These are phyloP conservation scores for Cydia strobilella DNA, from an alignment of 1,140 invertebrate genomes.

Conservation along the genomic window DNA sequence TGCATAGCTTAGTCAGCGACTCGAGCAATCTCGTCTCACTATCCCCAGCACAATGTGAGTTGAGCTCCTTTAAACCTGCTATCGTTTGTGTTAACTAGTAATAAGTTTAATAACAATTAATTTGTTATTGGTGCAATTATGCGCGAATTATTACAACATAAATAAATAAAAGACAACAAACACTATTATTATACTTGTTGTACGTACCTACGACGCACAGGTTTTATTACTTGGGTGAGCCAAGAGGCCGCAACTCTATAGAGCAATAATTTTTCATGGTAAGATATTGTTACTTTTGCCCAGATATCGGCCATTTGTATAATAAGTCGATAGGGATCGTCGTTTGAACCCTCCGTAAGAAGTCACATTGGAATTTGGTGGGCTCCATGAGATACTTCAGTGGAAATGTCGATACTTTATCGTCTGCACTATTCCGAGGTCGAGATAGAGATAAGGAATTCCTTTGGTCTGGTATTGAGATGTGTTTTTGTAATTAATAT, in stretches of 20 bases:
- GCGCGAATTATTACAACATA: neutral
- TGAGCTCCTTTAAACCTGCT: too few species aligned
- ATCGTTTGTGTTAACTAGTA: too few species aligned
- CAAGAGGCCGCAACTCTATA: slow-evolving; percentile 51
- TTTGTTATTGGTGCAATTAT: neutral
- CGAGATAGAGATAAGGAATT: slow-evolving; percentile 31
- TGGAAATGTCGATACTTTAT: slow-evolving; percentile 33
- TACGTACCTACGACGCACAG: slow-evolving; percentile 39
- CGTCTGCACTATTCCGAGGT: slow-evolving; percentile 30
- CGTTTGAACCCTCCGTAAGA: slow-evolving; percentile 51
- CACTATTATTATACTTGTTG: neutral
- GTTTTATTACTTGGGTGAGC: slow-evolving; percentile 53
- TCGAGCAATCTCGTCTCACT: too few species aligned
- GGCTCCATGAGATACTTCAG: slow-evolving; percentile 32
- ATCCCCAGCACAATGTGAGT: too few species aligned
- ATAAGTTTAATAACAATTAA: neutral
- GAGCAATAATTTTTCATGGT: slow-evolving; percentile 59
- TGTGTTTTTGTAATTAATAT: neutral
- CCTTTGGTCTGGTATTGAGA: slow-evolving; percentile 8
- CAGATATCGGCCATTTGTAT: slow-evolving; percentile 66
- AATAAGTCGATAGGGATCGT: slow-evolving; percentile 65
- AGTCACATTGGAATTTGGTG: slow-evolving; percentile 54
- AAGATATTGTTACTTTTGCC: slow-evolving; percentile 61
- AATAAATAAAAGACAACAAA: neutral
- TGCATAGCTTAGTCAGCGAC: too few species aligned